Conservation (phyloP, 2,797 vertebrate genomes). For the Xerus rutilus region DNA sequence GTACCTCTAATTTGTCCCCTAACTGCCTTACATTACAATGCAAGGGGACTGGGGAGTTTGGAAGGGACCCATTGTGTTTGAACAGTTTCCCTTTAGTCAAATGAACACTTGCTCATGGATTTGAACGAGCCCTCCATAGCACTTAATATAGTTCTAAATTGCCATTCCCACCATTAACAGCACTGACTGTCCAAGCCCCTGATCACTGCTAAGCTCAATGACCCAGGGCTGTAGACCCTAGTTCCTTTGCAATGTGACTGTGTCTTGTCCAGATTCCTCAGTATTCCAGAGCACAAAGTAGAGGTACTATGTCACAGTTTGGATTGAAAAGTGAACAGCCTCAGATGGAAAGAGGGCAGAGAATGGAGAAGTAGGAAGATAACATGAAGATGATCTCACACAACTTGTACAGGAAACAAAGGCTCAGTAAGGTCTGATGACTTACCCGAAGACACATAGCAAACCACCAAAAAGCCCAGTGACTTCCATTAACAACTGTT, state of each 20-base stretch:
- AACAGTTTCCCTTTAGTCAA: constrained; percentile 10
- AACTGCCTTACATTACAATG: background rate
- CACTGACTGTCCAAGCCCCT: background rate
- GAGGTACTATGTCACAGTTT: background rate
- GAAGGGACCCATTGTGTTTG: background rate
- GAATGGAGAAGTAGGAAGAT: background rate
- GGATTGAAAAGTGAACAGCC: background rate
- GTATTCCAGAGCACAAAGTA: background rate
- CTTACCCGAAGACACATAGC: background rate
- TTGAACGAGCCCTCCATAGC: background rate
- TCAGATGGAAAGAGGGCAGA: background rate
- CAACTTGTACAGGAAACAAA: background rate
- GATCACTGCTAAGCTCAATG: background rate
- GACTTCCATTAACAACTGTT: background rate
- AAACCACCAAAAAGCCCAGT: background rate
- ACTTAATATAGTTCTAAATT: background rate
- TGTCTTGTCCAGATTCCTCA: background rate
- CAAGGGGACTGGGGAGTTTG: background rate
- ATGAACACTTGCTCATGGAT: background rate
- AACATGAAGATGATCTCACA: background rate
- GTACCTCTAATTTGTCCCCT: background rate
- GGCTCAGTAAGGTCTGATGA: background rate
- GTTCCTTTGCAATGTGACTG: background rate
- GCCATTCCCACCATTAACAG: background rate
- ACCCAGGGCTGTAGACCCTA: background rate